Conservation (phyloP, 2,888 invertebrate species). For the Dynastes hyllus region DNA sequence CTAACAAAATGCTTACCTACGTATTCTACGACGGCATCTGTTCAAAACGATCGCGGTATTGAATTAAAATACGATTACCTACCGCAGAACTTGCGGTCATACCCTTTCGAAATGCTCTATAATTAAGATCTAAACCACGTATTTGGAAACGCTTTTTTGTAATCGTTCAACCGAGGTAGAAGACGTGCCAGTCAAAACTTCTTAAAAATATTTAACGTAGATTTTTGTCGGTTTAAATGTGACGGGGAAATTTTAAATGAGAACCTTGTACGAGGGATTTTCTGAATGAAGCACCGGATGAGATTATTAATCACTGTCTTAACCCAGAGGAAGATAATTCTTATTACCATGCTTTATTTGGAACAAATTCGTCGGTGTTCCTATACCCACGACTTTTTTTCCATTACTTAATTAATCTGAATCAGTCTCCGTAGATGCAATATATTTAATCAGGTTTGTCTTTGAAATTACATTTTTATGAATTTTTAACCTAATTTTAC, state of each 20-base stretch:
- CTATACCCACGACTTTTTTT: too few species aligned
- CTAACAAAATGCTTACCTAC: background rate
- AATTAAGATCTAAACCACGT: background rate
- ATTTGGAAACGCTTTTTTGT: background rate
- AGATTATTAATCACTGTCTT: too few species aligned
- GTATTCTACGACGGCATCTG: background rate
- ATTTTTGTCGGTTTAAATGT: background rate
- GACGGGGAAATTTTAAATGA: background rate
- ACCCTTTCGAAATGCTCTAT: background rate
- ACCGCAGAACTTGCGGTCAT: background rate
- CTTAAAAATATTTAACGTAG: constrained; percentile 3
- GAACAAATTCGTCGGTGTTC: too few species aligned
- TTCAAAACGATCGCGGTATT: background rate
- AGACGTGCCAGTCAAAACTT: background rate
- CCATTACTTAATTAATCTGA: too few species aligned
- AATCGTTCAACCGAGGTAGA: background rate
- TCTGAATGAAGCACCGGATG: too few species aligned
- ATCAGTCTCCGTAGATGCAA: too few species aligned
- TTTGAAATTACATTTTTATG: too few species aligned
- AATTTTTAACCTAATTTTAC: too few species aligned
- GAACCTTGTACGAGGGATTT: too few species aligned
- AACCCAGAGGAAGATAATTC: too few species aligned
- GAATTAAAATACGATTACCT: constrained; percentile 1
- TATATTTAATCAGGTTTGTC: too few species aligned
- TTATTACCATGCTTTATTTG: too few species aligned